Conservation (phyloP, 2,888 invertebrate species). For the Rhagophthalmus giganteus region DNA sequence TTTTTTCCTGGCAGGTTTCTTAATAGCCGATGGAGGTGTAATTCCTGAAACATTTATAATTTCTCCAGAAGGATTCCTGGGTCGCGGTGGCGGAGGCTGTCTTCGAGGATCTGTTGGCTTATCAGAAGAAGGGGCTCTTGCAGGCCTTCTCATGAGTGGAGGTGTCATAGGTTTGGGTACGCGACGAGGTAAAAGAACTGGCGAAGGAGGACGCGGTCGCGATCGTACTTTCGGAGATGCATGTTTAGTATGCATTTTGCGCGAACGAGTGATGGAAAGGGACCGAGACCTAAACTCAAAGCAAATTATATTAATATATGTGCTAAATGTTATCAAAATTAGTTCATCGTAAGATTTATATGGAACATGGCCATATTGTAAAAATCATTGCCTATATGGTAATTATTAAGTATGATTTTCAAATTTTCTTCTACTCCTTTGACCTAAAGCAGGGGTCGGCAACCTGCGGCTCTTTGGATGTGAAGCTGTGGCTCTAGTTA, state of each 20-base stretch:
- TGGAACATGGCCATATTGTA: too few relatives aligned
- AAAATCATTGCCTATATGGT: too few relatives aligned
- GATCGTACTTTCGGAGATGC: conserved; percentile 60
- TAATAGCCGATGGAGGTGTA: conserved; percentile 59
- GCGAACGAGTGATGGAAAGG: conserved; percentile 61
- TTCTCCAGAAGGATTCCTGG: conserved; percentile 58
- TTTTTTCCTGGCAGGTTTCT: conserved; percentile 54
- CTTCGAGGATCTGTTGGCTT: conserved; percentile 57
- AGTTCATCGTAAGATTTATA: too few relatives aligned
- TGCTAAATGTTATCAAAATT: too few relatives aligned
- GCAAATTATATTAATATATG: too few relatives aligned
- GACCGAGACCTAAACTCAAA: conserved; percentile 53
- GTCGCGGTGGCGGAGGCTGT: conserved; percentile 62
- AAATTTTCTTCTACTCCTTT: too few relatives aligned
- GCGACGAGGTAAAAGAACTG: conserved; percentile 59
- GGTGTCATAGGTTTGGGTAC: conserved; percentile 56
- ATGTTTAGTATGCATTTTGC: conserved; percentile 53
- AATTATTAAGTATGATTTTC: too few relatives aligned
- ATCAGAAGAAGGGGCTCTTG: conserved; percentile 42
- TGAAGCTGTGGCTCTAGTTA: too few relatives aligned
- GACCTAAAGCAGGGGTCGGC: too few relatives aligned
- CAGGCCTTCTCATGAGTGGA: conserved; percentile 27
- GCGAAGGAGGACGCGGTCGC: conserved; percentile 57
- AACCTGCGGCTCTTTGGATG: too few relatives aligned
- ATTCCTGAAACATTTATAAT: conserved; percentile 55